Conservation (phyloP, 2,113 vertebrate genomes). For the Tyto alba region DNA sequence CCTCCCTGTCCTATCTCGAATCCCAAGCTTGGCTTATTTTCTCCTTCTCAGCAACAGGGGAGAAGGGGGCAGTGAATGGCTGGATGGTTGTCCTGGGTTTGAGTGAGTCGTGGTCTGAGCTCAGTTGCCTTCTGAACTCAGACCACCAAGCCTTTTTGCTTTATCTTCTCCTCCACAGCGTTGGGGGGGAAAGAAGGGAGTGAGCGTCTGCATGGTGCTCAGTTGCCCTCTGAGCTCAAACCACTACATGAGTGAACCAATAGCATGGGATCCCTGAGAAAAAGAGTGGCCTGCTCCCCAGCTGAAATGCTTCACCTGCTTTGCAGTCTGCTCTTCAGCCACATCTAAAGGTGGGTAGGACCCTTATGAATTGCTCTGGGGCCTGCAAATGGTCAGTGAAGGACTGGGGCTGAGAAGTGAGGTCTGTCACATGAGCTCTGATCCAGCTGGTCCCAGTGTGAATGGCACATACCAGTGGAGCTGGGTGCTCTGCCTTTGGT, state of each 20-base stretch:
- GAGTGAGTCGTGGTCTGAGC: too few relatives aligned
- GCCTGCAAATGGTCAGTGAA: neutral
- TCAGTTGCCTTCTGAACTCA: too few relatives aligned
- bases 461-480: neutral
- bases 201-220: too few relatives aligned
- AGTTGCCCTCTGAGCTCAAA: too few relatives aligned
- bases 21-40: too few relatives aligned
- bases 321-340: neutral
- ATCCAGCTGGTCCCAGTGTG: neutral
- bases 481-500: neutral
- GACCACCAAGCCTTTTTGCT: too few relatives aligned
- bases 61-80: too few relatives aligned
- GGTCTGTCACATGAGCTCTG: neutral
- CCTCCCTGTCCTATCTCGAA: too few relatives aligned
- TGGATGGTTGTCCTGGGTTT: too few relatives aligned
- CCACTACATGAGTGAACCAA: neutral
- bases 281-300: neutral
- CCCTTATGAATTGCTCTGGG: neutral
- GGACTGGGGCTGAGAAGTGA: neutral
- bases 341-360: neutral
- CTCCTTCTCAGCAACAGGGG: too few relatives aligned
- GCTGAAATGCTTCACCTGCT: neutral
- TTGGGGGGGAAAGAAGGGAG: too few relatives aligned
- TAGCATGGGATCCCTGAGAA: neutral
- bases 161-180: too few relatives aligned